These are phyloP conservation scores for Coregonus sp. DNA, from an alignment of 2,797 vertebrate genomes.

Conservation along the genomic window DNA sequence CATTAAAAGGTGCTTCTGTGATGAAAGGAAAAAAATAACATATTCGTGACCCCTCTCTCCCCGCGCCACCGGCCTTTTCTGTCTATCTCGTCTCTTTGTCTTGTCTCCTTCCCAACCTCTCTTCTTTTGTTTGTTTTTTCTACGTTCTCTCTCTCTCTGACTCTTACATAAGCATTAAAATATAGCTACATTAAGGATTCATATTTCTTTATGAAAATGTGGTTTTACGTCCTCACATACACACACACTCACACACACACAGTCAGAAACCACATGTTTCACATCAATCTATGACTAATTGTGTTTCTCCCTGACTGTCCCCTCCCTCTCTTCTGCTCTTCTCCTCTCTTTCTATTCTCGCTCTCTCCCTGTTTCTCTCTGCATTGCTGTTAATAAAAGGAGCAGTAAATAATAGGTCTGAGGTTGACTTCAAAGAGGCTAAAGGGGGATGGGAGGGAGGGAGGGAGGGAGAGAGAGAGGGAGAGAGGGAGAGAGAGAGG, in stretches of 20 bases:
- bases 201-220: too few species aligned
- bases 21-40: too few species aligned
- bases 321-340: conserved; percentile 30
- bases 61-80: too few species aligned
- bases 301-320: conserved; percentile 49
- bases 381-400: conserved; percentile 37
- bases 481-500: background rate
- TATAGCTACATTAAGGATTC: background rate
- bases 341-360: conserved; percentile 20
- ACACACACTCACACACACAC: background rate
- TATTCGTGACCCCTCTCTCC: background rate
- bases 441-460: background rate
- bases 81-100: too few species aligned
- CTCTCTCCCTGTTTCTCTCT: conserved; percentile 33
- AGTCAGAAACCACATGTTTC: conserved; percentile 45
- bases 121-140: conserved; percentile 17
- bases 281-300: conserved; percentile 65
- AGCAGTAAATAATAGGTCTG: conserved; percentile 57
- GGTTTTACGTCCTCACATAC: background rate
- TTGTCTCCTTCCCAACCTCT: too few species aligned
- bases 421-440: conserved; percentile 49
- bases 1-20: too few species aligned
- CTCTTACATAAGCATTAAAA: background rate
- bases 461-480: background rate
- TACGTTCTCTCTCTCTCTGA: conserved; percentile 22